Base-by-base conservation (phyloP, 2,797 vertebrate genomes). In the Denticeps clupeoides region DNA sequence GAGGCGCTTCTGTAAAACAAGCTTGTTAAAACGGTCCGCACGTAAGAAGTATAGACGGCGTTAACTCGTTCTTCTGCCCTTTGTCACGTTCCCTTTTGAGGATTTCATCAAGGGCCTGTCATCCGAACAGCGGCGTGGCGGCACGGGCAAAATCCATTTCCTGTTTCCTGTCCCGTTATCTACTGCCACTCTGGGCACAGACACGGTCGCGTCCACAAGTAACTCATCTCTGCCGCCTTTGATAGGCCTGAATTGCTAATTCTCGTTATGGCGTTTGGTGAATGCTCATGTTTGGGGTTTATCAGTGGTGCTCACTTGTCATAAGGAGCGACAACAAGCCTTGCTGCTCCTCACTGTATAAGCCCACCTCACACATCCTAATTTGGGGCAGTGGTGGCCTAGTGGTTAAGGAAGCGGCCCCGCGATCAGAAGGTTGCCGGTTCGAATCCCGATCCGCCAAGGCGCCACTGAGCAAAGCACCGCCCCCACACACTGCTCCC, bases 61-160 rank as follows among this genome's bases (percentile, higher is more conserved):
- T n/a, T n/a, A n/a, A n/a, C n/a, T n/a, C 47, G 45, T 52, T 53
- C 24, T 31, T 51, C 65, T 47, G 50, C 59, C 44, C 59, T 55
- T 44, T 51, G 50, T 46, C 56, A 54, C 43, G 32, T 51, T 56
- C 46, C 51, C 48, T 59, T 47, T 59, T 45, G 50, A 57, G 47
- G 47, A 57, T 50, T 59, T 61, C 45, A 58, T 57, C 59, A 55
- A 49, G 55, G 51, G 43, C 33, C 45, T 49, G 32, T 52, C 45
- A 45, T 18, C 32, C 11, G 19, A 41, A 55, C 31, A 8, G 12
- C 11, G 3, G 12, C 15, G 15, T 2, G 10, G 22, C 49, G 46
- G 41, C 6, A 5, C 47, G 49, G 25, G 32, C 37, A 43, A 55
- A 59, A 59, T 56, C 44, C 44, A 49, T 58, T 60, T 63, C 55